Evolutionary conservation across 2,888 invertebrate species (phyloP).

Genomic region (Mechanitis mazaeus): DNA sequence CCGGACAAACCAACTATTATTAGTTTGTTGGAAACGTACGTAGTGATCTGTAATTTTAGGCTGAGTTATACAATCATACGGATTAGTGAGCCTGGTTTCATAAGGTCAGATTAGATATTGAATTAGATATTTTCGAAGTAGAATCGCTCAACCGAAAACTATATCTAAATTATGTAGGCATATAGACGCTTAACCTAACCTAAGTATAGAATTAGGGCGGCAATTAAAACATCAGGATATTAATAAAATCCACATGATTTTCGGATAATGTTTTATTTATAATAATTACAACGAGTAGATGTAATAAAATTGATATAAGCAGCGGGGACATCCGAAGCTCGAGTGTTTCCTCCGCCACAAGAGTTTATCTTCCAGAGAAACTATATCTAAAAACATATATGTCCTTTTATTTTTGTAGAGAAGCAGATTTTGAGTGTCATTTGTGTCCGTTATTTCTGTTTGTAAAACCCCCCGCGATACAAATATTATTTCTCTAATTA

Average conservation of each 20-base stretch:
- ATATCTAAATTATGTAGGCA: too few species aligned
- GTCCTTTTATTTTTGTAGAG: neutral
- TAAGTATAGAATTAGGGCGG: too few species aligned
- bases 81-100: neutral
- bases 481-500: too few species aligned
- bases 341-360: constrained; percentile 47
- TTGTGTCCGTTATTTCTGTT: too few species aligned
- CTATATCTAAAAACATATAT: constrained; percentile 37
- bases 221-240: too few species aligned
- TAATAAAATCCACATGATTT: too few species aligned
- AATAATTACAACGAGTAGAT: neutral
- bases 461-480: too few species aligned
- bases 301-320: neutral
- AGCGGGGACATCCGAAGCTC: constrained; percentile 35
- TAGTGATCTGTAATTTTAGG: constrained; percentile 15
- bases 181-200: too few species aligned
- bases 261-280: neutral
- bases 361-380: constrained; percentile 32
- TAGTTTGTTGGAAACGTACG: constrained; percentile 10
- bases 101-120: neutral
- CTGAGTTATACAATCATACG: neutral
- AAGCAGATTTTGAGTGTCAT: too few species aligned
- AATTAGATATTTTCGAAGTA: too few species aligned
- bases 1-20: constrained; percentile 14
- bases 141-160: too few species aligned